Base-by-base conservation (phyloP, 2,888 invertebrate species). In the Netelia fuscicornis region DNA sequence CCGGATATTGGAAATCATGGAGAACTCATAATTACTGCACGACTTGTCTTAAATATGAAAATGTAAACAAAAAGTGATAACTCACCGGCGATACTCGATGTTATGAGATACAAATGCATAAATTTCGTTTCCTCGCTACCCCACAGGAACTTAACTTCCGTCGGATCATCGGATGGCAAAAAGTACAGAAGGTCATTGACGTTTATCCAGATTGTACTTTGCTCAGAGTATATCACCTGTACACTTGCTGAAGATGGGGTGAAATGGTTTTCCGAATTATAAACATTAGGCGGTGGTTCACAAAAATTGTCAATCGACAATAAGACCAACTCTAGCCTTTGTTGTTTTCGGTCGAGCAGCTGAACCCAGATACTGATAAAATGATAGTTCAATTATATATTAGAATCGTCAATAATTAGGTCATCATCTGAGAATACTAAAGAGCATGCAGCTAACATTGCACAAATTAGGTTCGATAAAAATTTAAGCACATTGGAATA, bases 91-190 rank as follows among this genome's bases (percentile, higher is more conserved):
- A 95, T 91, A 85, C 94, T 93, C 71, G 97, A 96, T 0, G 97
- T 97, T 64, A 97, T 95, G 76, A 97, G 94, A 93, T 98, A 98
- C 82, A 99, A 95, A 93, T 99, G 99, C 75, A 98, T 95, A 92
- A 96, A 98, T 0, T 98, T 98, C 0, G 97, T 97, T 92, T 98
- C 97, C 94, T 99, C 99, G 58, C 97, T 98, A 0, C 98, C 98
- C 98, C 98, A 99, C 70, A 99, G 95, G 94, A 98, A 98, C 84
- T 95, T 94, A 1, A 95, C 93, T 83, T 94, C 93, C 77, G 93
- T 93, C 20, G 93, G 91, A 82, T 95, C 95, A 11, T 92, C 93
- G 58, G 95, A 94, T 8, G 97, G 96, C 85, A 98, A 94, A 94
- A 98, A 98, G 93, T 98, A 95, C 0, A 99, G 94, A 84, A 98